Evolutionary conservation across 1,140 invertebrate genomes (phyloP), one percentile per base, ranked within the genome.

Genomic region (Orchestia grillus): DNA sequence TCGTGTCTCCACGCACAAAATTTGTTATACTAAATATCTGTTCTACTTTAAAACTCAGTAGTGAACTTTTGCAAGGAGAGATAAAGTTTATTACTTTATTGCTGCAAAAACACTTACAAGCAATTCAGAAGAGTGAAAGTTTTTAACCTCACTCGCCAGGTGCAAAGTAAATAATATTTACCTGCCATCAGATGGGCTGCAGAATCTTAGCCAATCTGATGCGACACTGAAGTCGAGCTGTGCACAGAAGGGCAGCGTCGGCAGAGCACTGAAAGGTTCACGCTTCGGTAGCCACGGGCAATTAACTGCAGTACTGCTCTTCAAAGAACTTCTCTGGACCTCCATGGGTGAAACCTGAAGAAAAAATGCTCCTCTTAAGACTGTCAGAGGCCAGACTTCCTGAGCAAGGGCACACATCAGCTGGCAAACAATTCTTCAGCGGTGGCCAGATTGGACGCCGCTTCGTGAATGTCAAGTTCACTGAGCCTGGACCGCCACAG

Each of bases 301-400:
- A 77, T 77, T 77, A 77, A 77, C 62, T 77, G 62, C 62, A 77
- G 62, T 77, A 77, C 62, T 77, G 62, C 62, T 77, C 62, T 77
- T 77, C 62, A 77, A 77, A 77, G 62, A 77, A 15, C 62, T 77
- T 36, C 62, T 77, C 62, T 77, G 62, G 62, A 77, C 62, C 62
- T 77, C 62, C 62, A 77, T 77, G 62, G 47, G 62, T 77, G 62
- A 77, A 77, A 77, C 62, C 62, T 36, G 1, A 77, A 23, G 62
- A 77, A 77, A 77, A 77, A 77, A 77, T 77, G 62, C 62, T 77
- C 62, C 62, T 77, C 36, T 77, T 77, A 77, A 77, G 62, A 77
- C 62, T 77, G 62, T 77, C 3, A 77, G 62, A 77, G 62, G 62
- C 62, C 62, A 77, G 62, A 77, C 62, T 77, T 77, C 15, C 62